These are phyloP conservation scores for Lepus oiostolus DNA, from an alignment of 2,797 vertebrate species.

Conservation along the genomic window DNA sequence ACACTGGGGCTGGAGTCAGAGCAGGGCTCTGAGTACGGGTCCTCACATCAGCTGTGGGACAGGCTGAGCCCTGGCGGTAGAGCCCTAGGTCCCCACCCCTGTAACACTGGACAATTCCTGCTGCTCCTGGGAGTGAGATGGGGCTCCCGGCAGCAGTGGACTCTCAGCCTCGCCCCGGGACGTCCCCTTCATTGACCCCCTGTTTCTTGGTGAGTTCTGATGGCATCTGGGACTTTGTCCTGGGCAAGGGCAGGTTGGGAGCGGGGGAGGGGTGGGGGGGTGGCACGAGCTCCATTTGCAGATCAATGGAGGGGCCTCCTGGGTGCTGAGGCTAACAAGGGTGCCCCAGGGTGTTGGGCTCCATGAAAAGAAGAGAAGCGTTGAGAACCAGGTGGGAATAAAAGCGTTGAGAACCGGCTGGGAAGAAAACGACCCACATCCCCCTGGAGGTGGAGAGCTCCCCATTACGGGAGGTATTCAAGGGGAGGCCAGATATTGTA, in stretches of 20 bases:
- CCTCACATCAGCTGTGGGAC: background rate
- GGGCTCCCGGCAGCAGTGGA: background rate
- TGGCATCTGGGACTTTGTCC: background rate
- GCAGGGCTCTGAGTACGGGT: background rate
- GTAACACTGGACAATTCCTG: background rate
- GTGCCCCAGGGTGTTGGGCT: background rate
- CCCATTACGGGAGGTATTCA: background rate
- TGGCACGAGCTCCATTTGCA: background rate
- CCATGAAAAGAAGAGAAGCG: background rate
- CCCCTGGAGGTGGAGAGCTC: background rate
- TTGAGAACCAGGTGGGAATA: background rate
- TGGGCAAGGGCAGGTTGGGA: background rate
- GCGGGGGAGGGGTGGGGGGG: fast-evolving
- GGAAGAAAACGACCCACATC: background rate
- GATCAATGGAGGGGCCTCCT: background rate
- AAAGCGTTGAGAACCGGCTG: background rate
- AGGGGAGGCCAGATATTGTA: background rate
- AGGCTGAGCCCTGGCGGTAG: background rate
- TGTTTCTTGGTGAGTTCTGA: background rate
- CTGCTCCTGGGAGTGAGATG: background rate
- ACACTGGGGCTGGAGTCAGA: background rate
- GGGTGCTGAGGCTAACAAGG: background rate
- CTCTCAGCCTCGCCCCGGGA: background rate
- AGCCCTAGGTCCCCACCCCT: too few species aligned
- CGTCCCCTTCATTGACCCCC: background rate